phyloP scores from a whole-genome alignment of 2,888 invertebrate genomes.

The Coelinius sp. region DNA sequence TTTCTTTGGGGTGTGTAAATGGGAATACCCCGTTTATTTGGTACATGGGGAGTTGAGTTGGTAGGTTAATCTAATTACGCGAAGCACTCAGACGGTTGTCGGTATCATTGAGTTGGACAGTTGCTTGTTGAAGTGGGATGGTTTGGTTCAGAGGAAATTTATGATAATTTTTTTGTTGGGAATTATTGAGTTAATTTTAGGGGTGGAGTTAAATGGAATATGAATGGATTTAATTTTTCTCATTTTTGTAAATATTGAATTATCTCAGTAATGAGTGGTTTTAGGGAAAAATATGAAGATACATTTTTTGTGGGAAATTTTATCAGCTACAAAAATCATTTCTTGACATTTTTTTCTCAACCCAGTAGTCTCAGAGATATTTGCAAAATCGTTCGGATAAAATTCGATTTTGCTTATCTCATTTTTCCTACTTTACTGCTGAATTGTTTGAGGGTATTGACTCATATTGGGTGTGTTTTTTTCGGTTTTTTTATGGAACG shows the following conservation, averaged over 20 bases:
- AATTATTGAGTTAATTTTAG: background rate
- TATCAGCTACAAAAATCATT: too few species aligned
- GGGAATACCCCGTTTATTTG: conserved; percentile 12
- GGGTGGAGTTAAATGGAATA: too few species aligned
- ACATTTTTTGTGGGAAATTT: too few species aligned
- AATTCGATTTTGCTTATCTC: background rate
- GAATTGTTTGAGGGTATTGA: background rate
- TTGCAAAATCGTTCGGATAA: background rate
- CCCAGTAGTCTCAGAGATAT: background rate
- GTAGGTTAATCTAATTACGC: conserved; percentile 34
- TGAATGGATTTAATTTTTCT: too few species aligned
- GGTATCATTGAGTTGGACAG: conserved; percentile 28
- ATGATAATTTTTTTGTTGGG: background rate
- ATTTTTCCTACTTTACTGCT: background rate
- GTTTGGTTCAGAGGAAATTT: background rate
- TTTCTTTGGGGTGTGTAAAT: background rate
- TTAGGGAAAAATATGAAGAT: too few species aligned
- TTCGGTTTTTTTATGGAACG: background rate
- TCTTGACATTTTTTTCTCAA: background rate
- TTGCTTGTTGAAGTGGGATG: background rate
- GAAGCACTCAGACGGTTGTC: conserved; percentile 30
- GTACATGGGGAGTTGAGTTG: conserved; percentile 17
- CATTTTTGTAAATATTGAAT: too few species aligned
- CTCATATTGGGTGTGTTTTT: background rate
- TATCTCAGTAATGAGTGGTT: too few species aligned